Conservation (phyloP, 1,140 invertebrate species). For the Saccostrea echinata region DNA sequence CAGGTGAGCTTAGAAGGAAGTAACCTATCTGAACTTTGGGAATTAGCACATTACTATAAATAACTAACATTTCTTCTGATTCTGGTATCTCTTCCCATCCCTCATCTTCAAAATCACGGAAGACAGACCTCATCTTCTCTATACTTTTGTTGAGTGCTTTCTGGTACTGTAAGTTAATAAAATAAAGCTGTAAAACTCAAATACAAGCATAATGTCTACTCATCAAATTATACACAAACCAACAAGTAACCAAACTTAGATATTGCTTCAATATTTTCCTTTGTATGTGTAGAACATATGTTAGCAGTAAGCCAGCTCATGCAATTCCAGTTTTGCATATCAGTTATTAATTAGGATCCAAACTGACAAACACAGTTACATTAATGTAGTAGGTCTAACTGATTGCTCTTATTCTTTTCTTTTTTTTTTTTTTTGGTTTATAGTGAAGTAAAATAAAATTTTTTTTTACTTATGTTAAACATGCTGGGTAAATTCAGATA, state of each 20-base stretch:
- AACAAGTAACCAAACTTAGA: neutral
- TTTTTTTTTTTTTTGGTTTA: neutral
- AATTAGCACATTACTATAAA: too few species aligned
- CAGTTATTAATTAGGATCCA: neutral
- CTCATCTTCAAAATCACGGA: constrained; percentile 68
- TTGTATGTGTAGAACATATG: neutral
- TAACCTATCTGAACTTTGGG: too few species aligned
- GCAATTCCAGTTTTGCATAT: neutral
- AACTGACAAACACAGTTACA: constrained; percentile 19
- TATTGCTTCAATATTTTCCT: neutral
- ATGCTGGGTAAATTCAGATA: neutral
- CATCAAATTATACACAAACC: too few species aligned
- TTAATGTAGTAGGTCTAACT: constrained; percentile 27
- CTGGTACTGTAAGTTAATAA: constrained; percentile 63
- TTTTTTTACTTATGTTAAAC: neutral
- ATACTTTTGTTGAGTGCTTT: constrained; percentile 64
- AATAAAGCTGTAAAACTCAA: neutral
- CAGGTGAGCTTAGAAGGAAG: too few species aligned
- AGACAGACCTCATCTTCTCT: constrained; percentile 66
- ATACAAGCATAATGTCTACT: too few species aligned
- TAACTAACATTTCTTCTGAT: constrained; percentile 54
- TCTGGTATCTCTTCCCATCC: constrained; percentile 76
- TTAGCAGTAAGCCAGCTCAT: neutral
- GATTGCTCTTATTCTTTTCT: too few species aligned
- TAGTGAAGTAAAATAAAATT: neutral